Base-by-base conservation (phyloP, 2,888 invertebrate genomes). In the Hylaea fasciaria region DNA sequence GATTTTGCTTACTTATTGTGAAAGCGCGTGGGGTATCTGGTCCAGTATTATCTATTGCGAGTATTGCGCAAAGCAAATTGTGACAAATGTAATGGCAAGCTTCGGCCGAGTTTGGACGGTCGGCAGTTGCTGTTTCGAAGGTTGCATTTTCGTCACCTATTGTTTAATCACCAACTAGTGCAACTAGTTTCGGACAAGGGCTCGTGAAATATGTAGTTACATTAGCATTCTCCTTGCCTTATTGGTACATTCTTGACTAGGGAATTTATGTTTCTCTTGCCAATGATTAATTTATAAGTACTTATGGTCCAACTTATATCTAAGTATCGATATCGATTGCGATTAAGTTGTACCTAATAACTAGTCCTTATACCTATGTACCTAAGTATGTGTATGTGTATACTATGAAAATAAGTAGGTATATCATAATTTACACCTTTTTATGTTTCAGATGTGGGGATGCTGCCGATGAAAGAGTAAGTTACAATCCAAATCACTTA, bases 391-490 rank as follows among this genome's bases (percentile, higher is more conserved):
- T n/a, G n/a, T n/a, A n/a, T n/a, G n/a, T n/a, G n/a, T n/a, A n/a
- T n/a, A n/a, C n/a, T n/a, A n/a, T n/a, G n/a, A n/a, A n/a, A n/a
- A n/a, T n/a, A n/a, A n/a, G n/a, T n/a, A n/a, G n/a, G n/a, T 37
- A 29, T 41, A 13, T 16, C 28, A 39, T 56, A 50, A 46, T 57
- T 58, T 45, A 68, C 64, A 72, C 40, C 72, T 69, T 78, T 74
- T 83, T 86, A 76, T 87, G 79, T 95, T 95, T 68, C 94, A 97
- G 97, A 96, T 93, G 97, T 98, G 72, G 98, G 98, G 71, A 97
- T 98, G 97, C 94, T 98, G 80, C 98, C 98, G 62, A 95, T 97
- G 37, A 97, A 97, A 95, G 97, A 97, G 97, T 97, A 93, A 96
- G 97, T 96, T 32, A 32, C 1, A 32, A 32, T 32, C 9, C 2